Evolutionary conservation across 2,113 vertebrate genomes (phyloP).

Genomic region (Gadus macrocephalus): DNA sequence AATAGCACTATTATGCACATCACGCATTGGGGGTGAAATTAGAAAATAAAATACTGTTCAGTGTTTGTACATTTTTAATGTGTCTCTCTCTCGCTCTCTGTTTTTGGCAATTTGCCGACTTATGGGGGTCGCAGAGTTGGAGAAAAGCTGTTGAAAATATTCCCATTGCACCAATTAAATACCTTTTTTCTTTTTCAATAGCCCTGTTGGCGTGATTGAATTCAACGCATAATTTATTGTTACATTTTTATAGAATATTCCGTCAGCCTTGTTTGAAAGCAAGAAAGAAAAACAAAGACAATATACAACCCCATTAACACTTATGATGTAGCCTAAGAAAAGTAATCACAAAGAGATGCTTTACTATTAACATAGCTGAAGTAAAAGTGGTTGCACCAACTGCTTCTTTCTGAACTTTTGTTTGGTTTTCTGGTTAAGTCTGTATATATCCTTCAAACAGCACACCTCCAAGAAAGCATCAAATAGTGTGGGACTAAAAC

Average conservation of each 20-base stretch:
- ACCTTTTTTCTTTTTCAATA: background rate
- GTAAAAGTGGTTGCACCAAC: too few relatives aligned
- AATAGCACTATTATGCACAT: background rate
- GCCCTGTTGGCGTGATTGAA: background rate
- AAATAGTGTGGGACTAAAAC: too few relatives aligned
- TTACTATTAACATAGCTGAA: too few relatives aligned
- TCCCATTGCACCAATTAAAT: background rate
- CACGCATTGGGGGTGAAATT: background rate
- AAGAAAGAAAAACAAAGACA: background rate
- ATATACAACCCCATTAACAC: too few relatives aligned
- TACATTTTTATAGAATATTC: background rate
- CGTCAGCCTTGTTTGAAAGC: background rate
- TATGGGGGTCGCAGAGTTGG: background rate
- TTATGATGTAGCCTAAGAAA: too few relatives aligned
- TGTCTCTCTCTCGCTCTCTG: background rate
- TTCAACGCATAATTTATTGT: background rate
- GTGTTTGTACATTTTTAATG: background rate
- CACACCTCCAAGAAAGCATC: too few relatives aligned
- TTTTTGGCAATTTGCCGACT: background rate
- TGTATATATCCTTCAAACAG: too few relatives aligned
- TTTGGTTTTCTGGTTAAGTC: too few relatives aligned
- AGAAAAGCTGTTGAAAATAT: background rate
- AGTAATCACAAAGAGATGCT: too few relatives aligned
- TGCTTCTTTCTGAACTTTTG: too few relatives aligned
- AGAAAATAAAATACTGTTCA: slow-evolving; percentile 2